phyloP scores from a whole-genome alignment of 2,113 vertebrate genomes.

The Anas platyrhynchos region DNA sequence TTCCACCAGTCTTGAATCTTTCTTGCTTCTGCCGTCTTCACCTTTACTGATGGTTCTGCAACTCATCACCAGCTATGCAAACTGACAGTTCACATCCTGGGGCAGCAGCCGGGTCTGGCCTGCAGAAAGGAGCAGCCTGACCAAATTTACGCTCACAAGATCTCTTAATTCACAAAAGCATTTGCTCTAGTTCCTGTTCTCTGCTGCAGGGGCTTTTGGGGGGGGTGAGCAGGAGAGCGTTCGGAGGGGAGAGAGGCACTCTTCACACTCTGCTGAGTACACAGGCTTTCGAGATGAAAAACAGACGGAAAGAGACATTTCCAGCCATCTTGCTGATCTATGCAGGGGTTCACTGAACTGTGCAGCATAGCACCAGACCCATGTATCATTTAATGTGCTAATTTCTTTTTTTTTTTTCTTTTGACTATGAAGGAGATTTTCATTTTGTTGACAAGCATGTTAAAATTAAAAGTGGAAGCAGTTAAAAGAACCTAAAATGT shows the following conservation, averaged over 20 bases:
- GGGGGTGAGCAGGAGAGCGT: slow-evolving; percentile 75
- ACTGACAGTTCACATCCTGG: slow-evolving; percentile 98
- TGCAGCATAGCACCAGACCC: slow-evolving; percentile 76
- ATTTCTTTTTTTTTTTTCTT: slow-evolving; percentile 22
- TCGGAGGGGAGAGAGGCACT: slow-evolving; percentile 79
- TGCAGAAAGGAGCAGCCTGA: slow-evolving; percentile 93
- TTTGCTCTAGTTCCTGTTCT: slow-evolving; percentile 97
- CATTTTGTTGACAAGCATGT: slow-evolving; percentile 60
- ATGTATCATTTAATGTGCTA: slow-evolving; percentile 66
- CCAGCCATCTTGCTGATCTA: slow-evolving; percentile 81
- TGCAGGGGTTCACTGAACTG: slow-evolving; percentile 80
- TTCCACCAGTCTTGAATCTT: slow-evolving; percentile 85
- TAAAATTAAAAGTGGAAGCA: slow-evolving; percentile 62
- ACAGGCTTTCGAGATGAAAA: slow-evolving; percentile 83
- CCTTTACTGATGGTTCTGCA: slow-evolving; percentile 94
- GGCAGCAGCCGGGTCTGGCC: slow-evolving; percentile 88
- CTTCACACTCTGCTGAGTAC: slow-evolving; percentile 90
- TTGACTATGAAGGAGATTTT: slow-evolving; percentile 23
- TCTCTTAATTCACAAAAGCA: slow-evolving; percentile 97
- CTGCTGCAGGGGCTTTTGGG: slow-evolving; percentile 86
- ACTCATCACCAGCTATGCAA: slow-evolving; percentile 95
- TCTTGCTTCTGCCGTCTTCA: slow-evolving; percentile 91
- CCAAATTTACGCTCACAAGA: slow-evolving; percentile 87
- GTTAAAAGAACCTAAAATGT: slow-evolving; percentile 30
- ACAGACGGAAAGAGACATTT: slow-evolving; percentile 85